phyloP scores from a whole-genome alignment of 2,797 vertebrate genomes.

The Xiphophorus birchmanni region DNA sequence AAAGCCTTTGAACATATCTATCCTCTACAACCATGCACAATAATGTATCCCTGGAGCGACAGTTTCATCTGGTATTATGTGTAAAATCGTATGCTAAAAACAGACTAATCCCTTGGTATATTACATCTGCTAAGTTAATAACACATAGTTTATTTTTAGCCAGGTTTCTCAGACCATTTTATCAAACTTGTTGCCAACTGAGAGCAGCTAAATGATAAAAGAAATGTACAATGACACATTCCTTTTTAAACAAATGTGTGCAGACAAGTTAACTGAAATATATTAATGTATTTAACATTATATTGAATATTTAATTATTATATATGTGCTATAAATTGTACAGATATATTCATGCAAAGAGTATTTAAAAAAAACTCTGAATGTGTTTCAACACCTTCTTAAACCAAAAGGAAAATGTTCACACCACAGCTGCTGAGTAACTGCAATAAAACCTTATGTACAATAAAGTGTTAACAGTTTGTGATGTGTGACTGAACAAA shows the following conservation, averaged over 20 bases:
- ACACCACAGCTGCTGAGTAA: conserved; percentile 46
- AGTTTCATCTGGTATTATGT: not conserved
- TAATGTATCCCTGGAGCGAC: not conserved
- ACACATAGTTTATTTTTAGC: conserved; percentile 58
- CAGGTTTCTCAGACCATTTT: conserved; percentile 17
- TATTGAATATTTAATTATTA: not conserved
- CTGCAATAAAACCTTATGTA: conserved; percentile 19
- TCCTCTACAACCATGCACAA: not conserved
- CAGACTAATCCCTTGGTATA: conserved; percentile 32
- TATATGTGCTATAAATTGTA: not conserved
- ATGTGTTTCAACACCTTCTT: conserved; percentile 20
- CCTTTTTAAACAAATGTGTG: not conserved
- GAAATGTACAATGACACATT: not conserved
- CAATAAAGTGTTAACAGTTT: conserved; percentile 24
- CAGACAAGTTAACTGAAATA: not conserved
- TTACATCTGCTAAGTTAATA: conserved; percentile 35
- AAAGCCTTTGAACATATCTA: conserved; percentile 32
- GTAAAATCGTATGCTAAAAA: conserved; percentile 25
- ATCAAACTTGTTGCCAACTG: conserved; percentile 4
- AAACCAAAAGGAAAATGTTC: conserved; percentile 43
- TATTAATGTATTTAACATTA: not conserved
- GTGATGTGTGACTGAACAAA: conserved; percentile 14
- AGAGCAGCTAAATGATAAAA: conserved; percentile 16
- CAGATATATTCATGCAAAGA: not conserved
- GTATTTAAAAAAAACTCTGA: not conserved